These are phyloP conservation scores for Lithobates sylvaticus DNA, from an alignment of 2,797 vertebrate genomes.

Conservation along the genomic window DNA sequence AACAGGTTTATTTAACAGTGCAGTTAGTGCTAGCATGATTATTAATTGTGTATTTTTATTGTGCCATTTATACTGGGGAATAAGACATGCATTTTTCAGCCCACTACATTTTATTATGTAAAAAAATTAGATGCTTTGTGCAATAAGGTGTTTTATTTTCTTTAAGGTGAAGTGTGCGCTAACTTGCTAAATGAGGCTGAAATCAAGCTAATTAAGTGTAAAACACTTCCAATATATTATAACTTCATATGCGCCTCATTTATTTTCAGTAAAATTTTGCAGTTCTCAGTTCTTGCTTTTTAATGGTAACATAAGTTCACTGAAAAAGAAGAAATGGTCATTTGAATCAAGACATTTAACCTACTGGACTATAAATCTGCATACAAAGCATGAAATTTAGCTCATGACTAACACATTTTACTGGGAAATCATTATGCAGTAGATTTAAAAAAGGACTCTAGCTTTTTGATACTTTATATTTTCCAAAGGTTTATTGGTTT, in stretches of 20 bases:
- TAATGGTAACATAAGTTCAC: not conserved
- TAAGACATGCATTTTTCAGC: constrained; percentile 36
- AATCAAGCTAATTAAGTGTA: constrained; percentile 44
- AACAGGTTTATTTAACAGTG: constrained; percentile 44
- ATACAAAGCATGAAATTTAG: not conserved
- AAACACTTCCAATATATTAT: constrained; percentile 48
- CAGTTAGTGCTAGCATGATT: constrained; percentile 12
- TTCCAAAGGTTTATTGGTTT: too few relatives aligned
- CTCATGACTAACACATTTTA: not conserved
- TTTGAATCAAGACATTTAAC: not conserved
- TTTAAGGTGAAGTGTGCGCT: constrained; percentile 41
- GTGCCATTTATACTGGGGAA: constrained; percentile 40
- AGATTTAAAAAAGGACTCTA: not conserved
- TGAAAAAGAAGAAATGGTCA: not conserved
- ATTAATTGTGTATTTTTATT: constrained; percentile 53
- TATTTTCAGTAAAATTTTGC: constrained; percentile 30
- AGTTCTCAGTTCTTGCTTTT: constrained; percentile 6
- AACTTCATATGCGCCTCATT: constrained; percentile 40
- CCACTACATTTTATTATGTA: constrained; percentile 51
- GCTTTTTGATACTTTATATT: not conserved
- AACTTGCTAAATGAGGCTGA: constrained; percentile 52
- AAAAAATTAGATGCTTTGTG: constrained; percentile 41
- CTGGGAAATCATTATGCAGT: not conserved
- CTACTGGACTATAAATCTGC: not conserved
- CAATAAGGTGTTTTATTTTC: constrained; percentile 31